Evolutionary conservation across 2,888 invertebrate species (phyloP), one percentile per base, ranked within the genome.

Genomic region (Philopedon plagiatum): DNA sequence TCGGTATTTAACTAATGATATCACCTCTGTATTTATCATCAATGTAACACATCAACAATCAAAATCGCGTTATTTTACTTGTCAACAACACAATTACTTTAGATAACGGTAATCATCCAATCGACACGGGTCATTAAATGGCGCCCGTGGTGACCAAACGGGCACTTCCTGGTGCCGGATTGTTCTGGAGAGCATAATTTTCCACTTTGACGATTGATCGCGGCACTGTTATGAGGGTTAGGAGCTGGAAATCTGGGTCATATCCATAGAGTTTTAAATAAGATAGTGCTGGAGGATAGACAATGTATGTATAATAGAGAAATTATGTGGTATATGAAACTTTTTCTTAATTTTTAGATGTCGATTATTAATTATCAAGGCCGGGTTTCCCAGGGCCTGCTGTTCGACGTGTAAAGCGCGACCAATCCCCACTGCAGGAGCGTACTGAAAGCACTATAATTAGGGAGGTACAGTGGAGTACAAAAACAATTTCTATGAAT

Each of bases 71-170:
- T 1, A 0, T 29, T 21, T 29, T 18, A 18, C 21, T 54, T 29
- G 51, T 54, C 15, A 54, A 54, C 51, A 54, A 29, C 21, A 54
- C 29, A 54, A 54, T 54, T 54, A 29, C 18, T 18, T 29, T 37
- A 26, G 58, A 65, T 65, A 65, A 65, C 21, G 9, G 64, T 39
- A 65, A 65, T 65, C 64, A 65, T 65, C 32, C 64, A 65, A 65
- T 65, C 64, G 21, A 51, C 37, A 13, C 18, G 39, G 41, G 56
- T 23, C 15, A 65, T 65, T 65, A 65, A 56, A 32, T 65, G 64
- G 64, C 64, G 64, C 64, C 64, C 39, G 64, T 34, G 21, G 39
- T 2, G n/a, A n/a, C 32, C 46, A 46, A 26, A 46, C 29, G 32
- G 44, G 11, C 29, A 54, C 29, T 54, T 54, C 51, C 51, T 54